Evolutionary conservation across 2,113 vertebrate species (phyloP).

Genomic region (Nycticryphes semicollaris): DNA sequence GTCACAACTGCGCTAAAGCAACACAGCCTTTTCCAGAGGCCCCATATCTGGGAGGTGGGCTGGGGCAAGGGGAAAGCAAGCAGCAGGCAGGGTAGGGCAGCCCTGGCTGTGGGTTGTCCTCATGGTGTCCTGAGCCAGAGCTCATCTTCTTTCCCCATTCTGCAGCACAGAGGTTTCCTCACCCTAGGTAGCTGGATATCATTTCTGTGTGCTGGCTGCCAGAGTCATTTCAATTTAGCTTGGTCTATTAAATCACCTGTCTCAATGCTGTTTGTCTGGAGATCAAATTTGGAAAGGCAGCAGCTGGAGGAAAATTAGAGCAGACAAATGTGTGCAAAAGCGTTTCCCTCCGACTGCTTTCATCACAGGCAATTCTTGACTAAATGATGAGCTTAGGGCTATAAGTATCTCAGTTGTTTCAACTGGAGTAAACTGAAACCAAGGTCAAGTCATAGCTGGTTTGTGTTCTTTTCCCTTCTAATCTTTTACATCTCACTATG

Average conservation of each 20-base stretch:
- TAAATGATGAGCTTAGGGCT: constrained; percentile 54
- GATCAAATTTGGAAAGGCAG: constrained; percentile 47
- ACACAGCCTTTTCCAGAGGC: background rate
- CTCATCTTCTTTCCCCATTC: rapidly evolving
- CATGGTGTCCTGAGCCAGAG: background rate
- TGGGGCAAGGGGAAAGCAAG: rapidly evolving
- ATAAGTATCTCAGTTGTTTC: constrained; percentile 39
- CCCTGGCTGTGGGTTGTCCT: background rate
- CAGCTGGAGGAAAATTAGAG: constrained; percentile 41
- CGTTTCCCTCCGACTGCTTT: constrained; percentile 33
- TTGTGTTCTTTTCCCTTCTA: constrained; percentile 43
- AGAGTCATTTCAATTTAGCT: background rate
- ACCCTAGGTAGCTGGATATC: background rate
- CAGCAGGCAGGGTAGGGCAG: background rate
- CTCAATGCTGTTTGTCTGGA: background rate
- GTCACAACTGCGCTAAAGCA: background rate
- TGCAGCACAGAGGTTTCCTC: rapidly evolving
- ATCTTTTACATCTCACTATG: constrained; percentile 19
- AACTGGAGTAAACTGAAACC: constrained; percentile 42
- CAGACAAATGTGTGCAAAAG: constrained; percentile 29
- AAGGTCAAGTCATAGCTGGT: constrained; percentile 48
- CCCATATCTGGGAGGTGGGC: background rate
- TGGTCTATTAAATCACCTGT: constrained; percentile 19
- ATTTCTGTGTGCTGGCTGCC: background rate
- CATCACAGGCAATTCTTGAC: constrained; percentile 33